phyloP scores from a whole-genome alignment of 2,113 vertebrate genomes.

The Perca schrenkii region DNA sequence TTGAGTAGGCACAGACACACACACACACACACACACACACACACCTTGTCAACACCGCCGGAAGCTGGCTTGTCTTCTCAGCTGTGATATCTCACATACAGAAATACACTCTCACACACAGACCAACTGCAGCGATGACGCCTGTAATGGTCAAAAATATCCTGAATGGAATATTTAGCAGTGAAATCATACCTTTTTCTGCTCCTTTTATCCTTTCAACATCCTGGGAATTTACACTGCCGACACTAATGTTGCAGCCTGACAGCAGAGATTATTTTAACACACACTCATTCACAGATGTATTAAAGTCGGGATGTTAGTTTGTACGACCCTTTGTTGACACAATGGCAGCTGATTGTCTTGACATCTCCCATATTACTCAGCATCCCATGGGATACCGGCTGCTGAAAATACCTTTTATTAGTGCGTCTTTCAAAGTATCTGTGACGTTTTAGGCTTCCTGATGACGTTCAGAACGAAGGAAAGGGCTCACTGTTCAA shows the following conservation, averaged over 20 bases:
- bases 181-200: conserved; percentile 49
- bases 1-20: conserved; percentile 22
- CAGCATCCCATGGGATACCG: conserved; percentile 37
- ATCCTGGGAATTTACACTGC: conserved; percentile 29
- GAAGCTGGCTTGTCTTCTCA: conserved; percentile 69
- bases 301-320: conserved; percentile 2
- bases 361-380: conserved; percentile 32
- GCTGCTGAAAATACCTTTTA: conserved; percentile 37
- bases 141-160: conserved; percentile 66
- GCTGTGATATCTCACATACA: conserved; percentile 74
- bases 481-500: conserved; percentile 18
- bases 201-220: conserved; percentile 36
- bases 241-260: background rate
- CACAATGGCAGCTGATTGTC: background rate
- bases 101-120: conserved; percentile 63
- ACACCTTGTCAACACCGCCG: conserved; percentile 48
- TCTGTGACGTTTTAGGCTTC: conserved; percentile 48
- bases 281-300: background rate
- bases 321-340: background rate
- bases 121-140: conserved; percentile 72
- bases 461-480: conserved; percentile 34
- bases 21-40: conserved; percentile 33
- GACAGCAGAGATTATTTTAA: conserved; percentile 19
- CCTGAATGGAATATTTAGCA: conserved; percentile 49
- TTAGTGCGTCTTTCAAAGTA: conserved; percentile 26